Conservation (phyloP, 2,797 vertebrate species). For the Nasua narica region DNA sequence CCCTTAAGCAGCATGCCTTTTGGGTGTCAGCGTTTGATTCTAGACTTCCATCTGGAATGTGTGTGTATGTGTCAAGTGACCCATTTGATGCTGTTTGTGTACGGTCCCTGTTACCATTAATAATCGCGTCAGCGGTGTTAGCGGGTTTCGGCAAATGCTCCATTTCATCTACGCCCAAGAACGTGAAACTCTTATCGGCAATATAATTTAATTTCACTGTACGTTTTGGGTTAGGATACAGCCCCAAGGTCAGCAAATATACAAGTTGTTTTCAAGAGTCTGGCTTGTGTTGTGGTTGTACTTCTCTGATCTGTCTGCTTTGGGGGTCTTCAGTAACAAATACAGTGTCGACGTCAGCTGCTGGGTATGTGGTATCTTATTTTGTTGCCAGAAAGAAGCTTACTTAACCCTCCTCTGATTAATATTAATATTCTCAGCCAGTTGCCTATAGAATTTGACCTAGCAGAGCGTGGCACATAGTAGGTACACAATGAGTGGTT, state of each 20-base stretch:
- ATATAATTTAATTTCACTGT: constrained; percentile 67
- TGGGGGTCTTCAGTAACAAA: constrained; percentile 22
- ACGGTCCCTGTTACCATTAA: constrained; percentile 32
- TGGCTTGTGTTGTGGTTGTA: neutral
- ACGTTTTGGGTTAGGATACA: constrained; percentile 41
- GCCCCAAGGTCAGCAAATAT: constrained; percentile 67
- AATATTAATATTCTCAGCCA: neutral
- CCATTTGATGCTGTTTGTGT: neutral
- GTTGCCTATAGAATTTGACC: neutral
- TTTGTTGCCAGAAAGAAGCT: constrained; percentile 43
- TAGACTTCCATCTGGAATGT: constrained; percentile 56
- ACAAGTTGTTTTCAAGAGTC: neutral
- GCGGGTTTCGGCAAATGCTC: constrained; percentile 60
- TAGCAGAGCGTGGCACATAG: neutral
- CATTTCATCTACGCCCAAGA: constrained; percentile 65
- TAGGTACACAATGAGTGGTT: neutral
- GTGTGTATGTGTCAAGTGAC: neutral
- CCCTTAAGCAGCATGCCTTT: constrained; percentile 63
- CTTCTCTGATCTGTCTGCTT: neutral
- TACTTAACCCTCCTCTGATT: neutral
- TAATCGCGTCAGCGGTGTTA: constrained; percentile 42
- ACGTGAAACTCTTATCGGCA: constrained; percentile 43
- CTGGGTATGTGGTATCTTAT: neutral
- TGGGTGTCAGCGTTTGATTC: constrained; percentile 69
- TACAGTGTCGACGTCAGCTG: neutral